A percentile compares a stretch with the other conserved stretches of the same genome.
Conservation (phyloP, 2,888 invertebrate species). For the Netelia virgata region DNA sequence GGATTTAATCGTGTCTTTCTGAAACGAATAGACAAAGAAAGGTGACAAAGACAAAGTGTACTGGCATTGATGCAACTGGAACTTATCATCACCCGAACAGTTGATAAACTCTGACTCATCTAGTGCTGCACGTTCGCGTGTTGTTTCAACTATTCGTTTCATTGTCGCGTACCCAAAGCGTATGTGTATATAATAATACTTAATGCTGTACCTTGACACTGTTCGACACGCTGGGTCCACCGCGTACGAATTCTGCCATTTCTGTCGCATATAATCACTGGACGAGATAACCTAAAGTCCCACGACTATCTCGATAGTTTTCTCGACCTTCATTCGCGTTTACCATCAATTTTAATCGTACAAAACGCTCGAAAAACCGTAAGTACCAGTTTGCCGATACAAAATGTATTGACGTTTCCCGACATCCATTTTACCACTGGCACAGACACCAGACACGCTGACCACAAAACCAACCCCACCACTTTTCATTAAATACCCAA, state of each 20-base stretch:
- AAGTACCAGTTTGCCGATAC: conserved; percentile 74
- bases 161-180: conserved; percentile 22
- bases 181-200: conserved; percentile 18
- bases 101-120: conserved; percentile 10
- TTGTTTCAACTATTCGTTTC: conserved; percentile 15
- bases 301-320: conserved; percentile 23
- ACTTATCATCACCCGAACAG: conserved; percentile 1
- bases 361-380: conserved; percentile 76
- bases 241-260: conserved; percentile 86
- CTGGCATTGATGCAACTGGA: not conserved
- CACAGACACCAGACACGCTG: conserved; percentile 66
- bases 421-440: conserved; percentile 82
- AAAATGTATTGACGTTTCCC: conserved; percentile 83
- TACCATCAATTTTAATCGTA: conserved; percentile 22
- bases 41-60: conserved; percentile 10
- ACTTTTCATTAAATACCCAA: conserved; percentile 16
- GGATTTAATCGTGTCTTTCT: not conserved
- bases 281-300: conserved; percentile 70
- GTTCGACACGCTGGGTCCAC: conserved; percentile 85
- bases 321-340: conserved; percentile 54
- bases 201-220: conserved; percentile 83
- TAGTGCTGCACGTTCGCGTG: conserved; percentile 2
- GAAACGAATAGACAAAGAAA: conserved; percentile 29
- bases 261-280: conserved; percentile 71
- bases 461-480: conserved; percentile 30